Base-by-base conservation (phyloP, 2,113 vertebrate species). In the Leucosticte australis region DNA sequence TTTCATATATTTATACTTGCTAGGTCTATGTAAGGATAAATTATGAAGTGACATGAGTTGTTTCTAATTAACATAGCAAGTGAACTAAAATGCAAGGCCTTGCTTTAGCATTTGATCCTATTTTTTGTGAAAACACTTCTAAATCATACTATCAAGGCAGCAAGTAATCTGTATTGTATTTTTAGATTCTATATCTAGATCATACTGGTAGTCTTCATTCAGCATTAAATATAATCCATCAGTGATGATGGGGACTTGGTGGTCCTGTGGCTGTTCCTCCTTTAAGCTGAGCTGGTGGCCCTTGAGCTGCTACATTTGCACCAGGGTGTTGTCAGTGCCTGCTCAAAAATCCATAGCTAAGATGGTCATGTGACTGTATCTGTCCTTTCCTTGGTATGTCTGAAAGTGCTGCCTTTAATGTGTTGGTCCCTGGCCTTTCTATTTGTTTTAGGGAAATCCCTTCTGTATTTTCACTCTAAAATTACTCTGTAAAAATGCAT, bases 21-120 rank as follows among this genome's bases (percentile, higher is more conserved):
- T 83, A 41, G 28, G 15, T 73, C 24, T 62, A 2, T 50, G 19
- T 62, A 49, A 69, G 47, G 70, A 31, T 59, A 55, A 81, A 21
- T 50, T 0, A 0, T 49, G 24, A 60, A n/a, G 10, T 71, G 41
- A 35, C 12, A 20, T 30, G 28, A 74, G 4, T 6, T 70, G 31
- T 69, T 87, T 57, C 22, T 69, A 65, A 64, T 76, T 31, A 49
- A 41, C 56, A n/a, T 39, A 35, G 14, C 44, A 52, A 69, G 15
- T 39, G 55, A 86, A 59, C 8, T n/a, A 49, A 79, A 95, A 50
- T 59, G 8, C n/a, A 50, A 76, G 68, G 19, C 23, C 18, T 76
- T 46, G 20, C 44, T 88, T 88, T 79, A 76, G 62, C 13, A 21
- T 68, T 91, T 42, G 10, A 47, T 67, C 35, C 41, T 82, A 5